Conservation (phyloP, 2,113 vertebrate species). For the Rhabdornis inornatus region DNA sequence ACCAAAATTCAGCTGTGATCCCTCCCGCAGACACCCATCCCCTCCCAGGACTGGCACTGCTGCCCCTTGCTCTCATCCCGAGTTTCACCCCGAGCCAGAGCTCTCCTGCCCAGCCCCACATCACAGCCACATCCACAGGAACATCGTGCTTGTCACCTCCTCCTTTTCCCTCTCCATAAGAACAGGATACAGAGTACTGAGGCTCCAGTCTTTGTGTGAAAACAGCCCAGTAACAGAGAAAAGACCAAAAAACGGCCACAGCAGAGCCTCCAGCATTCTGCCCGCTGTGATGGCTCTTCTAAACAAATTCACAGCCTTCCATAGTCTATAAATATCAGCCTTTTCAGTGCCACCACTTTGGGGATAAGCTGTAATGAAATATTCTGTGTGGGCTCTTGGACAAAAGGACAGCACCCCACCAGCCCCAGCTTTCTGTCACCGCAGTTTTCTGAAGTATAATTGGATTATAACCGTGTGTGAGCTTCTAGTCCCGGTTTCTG, state of each 20-base stretch:
- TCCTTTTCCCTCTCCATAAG: not conserved
- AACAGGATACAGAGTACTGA: not conserved
- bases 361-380: not conserved
- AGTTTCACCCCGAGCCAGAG: accelerated
- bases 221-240: not conserved
- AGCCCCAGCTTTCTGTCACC: not conserved
- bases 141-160: accelerated
- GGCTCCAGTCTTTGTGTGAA: not conserved
- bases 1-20: not conserved
- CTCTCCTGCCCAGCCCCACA: not conserved
- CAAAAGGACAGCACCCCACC: slow-evolving; percentile 32
- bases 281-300: not conserved
- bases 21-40: not conserved
- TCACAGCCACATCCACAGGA: not conserved
- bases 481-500: not conserved
- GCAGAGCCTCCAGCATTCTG: not conserved
- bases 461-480: slow-evolving; percentile 18
- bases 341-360: not conserved
- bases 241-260: accelerated
- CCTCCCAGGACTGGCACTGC: not conserved
- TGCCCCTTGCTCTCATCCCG: not conserved
- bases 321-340: slow-evolving; percentile 12
- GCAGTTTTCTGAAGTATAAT: not conserved
- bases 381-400: not conserved
- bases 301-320: not conserved